phyloP scores from a whole-genome alignment of 2,113 vertebrate genomes.

The Elgaria multicarinata region DNA sequence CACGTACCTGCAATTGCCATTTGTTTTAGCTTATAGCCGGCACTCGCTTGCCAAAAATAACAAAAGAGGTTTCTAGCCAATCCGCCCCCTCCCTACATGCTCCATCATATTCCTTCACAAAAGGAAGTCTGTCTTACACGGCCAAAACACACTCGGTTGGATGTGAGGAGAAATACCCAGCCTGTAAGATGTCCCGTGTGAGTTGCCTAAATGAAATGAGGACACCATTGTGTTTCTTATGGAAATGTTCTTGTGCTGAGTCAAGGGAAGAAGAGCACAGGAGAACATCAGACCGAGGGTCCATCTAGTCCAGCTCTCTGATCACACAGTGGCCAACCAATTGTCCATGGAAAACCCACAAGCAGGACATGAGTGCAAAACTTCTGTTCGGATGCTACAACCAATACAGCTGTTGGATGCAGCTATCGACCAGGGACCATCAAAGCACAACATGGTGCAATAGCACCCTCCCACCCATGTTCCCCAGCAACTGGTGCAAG shows the following conservation, averaged over 20 bases:
- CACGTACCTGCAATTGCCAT: constrained; percentile 38
- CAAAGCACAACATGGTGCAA: too few relatives aligned
- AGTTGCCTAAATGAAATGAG: not conserved
- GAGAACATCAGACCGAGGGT: too few relatives aligned
- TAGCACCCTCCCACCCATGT: too few relatives aligned
- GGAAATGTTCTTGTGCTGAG: not conserved
- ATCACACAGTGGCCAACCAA: too few relatives aligned
- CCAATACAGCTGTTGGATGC: too few relatives aligned
- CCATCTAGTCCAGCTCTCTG: too few relatives aligned
- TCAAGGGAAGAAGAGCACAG: not conserved
- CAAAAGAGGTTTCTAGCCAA: constrained; percentile 20
- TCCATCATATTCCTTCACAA: constrained; percentile 29
- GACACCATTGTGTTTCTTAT: not conserved
- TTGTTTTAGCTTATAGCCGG: constrained; percentile 25
- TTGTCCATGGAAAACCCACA: too few relatives aligned
- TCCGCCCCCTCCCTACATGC: constrained; percentile 18
- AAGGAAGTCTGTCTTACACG: constrained; percentile 34
- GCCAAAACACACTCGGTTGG: not conserved
- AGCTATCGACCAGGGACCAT: too few relatives aligned
- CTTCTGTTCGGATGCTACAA: too few relatives aligned
- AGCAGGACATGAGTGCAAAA: too few relatives aligned
- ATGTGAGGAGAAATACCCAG: not conserved
- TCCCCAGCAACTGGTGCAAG: too few relatives aligned
- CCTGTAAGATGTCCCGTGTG: not conserved
- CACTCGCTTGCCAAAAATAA: constrained; percentile 41